Evolutionary conservation across 2,113 vertebrate species (phyloP).

Genomic region (Gopherus flavomarginatus): DNA sequence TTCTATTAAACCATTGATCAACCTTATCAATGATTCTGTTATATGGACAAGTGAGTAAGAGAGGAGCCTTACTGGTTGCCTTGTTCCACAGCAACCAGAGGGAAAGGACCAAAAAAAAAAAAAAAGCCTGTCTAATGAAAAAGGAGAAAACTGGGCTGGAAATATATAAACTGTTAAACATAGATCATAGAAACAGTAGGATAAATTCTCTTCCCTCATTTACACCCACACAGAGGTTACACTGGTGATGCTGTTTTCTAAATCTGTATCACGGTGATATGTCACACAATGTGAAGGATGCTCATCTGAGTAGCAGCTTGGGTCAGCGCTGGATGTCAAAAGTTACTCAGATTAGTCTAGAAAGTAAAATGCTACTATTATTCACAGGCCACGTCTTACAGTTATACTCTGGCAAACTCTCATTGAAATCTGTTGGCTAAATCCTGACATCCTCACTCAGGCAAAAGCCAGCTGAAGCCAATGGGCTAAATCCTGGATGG

Average conservation of each 20-base stretch:
- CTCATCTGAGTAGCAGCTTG: not conserved
- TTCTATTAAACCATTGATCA: too few species aligned
- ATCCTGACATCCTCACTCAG: not conserved
- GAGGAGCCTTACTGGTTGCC: not conserved
- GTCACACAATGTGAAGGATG: not conserved
- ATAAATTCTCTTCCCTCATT: too few species aligned
- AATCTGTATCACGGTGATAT: not conserved
- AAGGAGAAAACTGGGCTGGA: not conserved
- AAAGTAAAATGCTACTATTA: not conserved
- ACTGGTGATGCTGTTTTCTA: not conserved
- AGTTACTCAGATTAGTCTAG: not conserved
- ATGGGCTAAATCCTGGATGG: not conserved
- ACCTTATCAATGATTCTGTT: too few species aligned
- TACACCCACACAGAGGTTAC: too few species aligned
- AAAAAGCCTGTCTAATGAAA: not conserved
- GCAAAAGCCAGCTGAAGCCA: not conserved
- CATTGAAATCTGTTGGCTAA: not conserved
- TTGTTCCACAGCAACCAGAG: not conserved
- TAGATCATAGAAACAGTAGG: too few species aligned
- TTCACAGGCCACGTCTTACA: not conserved
- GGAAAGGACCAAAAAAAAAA: not conserved
- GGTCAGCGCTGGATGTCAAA: not conserved
- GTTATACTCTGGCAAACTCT: not conserved
- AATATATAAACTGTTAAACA: not conserved
- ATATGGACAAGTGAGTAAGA: not conserved